Conservation (phyloP, 2,797 vertebrate genomes). For the Sebastes nivosus region DNA sequence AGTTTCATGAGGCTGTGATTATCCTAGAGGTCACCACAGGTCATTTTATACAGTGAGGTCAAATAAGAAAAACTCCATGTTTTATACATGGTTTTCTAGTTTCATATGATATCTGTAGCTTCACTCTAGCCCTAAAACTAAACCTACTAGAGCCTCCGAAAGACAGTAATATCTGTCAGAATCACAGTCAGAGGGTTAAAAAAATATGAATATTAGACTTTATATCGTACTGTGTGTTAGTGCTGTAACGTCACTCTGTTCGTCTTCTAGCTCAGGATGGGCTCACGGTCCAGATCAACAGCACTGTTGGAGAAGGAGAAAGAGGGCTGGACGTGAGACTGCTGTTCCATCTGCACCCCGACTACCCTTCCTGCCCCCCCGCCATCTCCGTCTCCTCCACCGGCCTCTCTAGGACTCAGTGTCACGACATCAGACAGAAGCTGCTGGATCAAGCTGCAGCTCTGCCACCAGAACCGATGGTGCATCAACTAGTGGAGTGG, state of each 20-base stretch:
- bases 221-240: not conserved
- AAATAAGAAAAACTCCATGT: too few species aligned
- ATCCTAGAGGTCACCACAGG: too few species aligned
- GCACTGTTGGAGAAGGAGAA: not conserved
- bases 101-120: too few species aligned
- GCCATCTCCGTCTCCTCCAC: constrained; percentile 86
- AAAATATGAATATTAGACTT: not conserved
- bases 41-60: too few species aligned
- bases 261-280: constrained; percentile 41
- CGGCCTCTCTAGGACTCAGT: constrained; percentile 84
- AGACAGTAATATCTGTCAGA: too few species aligned
- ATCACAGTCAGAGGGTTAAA: not conserved
- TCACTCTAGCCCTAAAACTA: too few species aligned
- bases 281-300: constrained; percentile 45
- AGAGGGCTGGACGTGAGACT: constrained; percentile 49
- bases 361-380: constrained; percentile 84
- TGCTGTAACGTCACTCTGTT: not conserved
- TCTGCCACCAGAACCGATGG: constrained; percentile 50
- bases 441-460: constrained; percentile 47
- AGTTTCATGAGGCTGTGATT: too few species aligned
- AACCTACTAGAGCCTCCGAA: too few species aligned
- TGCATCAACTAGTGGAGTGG: constrained; percentile 52
- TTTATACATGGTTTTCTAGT: too few species aligned
- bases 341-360: constrained; percentile 84
- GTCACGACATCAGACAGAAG: constrained; percentile 55